Base-by-base conservation (phyloP, 2,113 vertebrate genomes). In the Speoplatyrhinus poulsoni region DNA sequence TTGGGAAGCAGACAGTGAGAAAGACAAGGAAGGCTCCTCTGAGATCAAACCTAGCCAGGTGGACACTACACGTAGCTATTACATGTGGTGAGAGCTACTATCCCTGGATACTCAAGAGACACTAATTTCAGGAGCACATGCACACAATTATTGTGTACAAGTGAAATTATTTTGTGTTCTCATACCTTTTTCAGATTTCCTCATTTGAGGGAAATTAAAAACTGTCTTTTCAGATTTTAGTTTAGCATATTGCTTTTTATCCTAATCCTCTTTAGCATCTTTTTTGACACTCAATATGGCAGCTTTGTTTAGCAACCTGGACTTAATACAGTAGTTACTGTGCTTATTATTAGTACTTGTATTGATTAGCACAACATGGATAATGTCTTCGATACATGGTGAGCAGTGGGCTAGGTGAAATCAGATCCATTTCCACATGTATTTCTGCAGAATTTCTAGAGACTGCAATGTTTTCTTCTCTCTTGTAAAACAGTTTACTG, bases 61-160 rank as follows among this genome's bases (percentile, higher is more conserved):
- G 0, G 98, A 99, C 92, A 99, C 98, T 66, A 96, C 98, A 78
- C 95, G 96, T 86, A 99, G 96, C 91, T 98, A 99, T 83, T 99
- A 99, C 87, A 96, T 99, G 96, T 99, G 97, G 97, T 99, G 91
- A 98, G 90, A 41, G 36, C 26, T 33, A 52, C 55, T 48, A 64
- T 89, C 92, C 46, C 46, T 16, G 26, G 61, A 58, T 66, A 46
- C 69, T 12, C 52, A 12, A 72, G 15, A 67, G 60, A 76, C 69
- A 69, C 46, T 78, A 79, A 48, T 74, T 85, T 80, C 55, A 83
- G 82, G 77, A 89, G 86, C 85, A 88, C 84, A 87, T 86, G 65
- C 71, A 77, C 70, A 84, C 46, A 70, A 80, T 93, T 95, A 92
- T 93, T 94, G 93, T 94, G 94, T 94, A 90, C 93, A 94, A 94